Conservation (phyloP, 2,888 invertebrate species). For the Tenthredo mesomela region DNA sequence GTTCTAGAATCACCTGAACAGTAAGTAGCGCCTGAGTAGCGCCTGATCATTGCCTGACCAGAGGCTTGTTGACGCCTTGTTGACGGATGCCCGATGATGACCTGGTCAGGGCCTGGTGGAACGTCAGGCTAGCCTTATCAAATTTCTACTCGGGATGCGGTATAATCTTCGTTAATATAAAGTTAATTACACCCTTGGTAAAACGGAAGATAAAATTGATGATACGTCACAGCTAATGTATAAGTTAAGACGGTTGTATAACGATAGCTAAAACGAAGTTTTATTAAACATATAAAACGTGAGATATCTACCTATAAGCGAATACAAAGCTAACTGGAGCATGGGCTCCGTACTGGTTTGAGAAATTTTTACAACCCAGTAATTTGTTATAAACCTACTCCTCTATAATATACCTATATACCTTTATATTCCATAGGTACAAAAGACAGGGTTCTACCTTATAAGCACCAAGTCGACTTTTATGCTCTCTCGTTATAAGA, state of each 20-base stretch:
- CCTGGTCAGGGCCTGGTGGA: too few relatives aligned
- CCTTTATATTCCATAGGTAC: slow-evolving; percentile 6
- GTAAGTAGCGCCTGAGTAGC: too few relatives aligned
- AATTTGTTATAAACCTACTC: slow-evolving; percentile 32
- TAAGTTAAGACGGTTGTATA: slow-evolving; percentile 47
- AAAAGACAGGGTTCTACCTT: slow-evolving; percentile 20
- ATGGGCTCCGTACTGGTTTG: slow-evolving; percentile 19
- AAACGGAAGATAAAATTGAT: slow-evolving; percentile 40
- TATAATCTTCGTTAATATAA: slow-evolving; percentile 32
- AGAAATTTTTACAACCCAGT: slow-evolving; percentile 48
- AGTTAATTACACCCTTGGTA: slow-evolving; percentile 45
- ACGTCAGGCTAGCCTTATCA: too few relatives aligned
- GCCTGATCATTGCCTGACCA: too few relatives aligned
- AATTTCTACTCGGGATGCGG: too few relatives aligned
- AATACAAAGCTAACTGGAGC: slow-evolving; percentile 26
- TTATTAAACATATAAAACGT: slow-evolving; percentile 53
- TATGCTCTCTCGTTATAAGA: slow-evolving; percentile 27
- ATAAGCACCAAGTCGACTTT: slow-evolving; percentile 23
- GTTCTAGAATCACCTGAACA: too few relatives aligned
- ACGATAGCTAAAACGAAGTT: slow-evolving; percentile 48
- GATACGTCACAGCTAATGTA: slow-evolving; percentile 48
- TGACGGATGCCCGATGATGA: too few relatives aligned
- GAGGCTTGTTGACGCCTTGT: too few relatives aligned
- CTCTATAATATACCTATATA: background rate
- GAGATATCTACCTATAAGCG: slow-evolving; percentile 43